Evolutionary conservation across 2,888 invertebrate species (phyloP).

Genomic region (Thereva unica): DNA sequence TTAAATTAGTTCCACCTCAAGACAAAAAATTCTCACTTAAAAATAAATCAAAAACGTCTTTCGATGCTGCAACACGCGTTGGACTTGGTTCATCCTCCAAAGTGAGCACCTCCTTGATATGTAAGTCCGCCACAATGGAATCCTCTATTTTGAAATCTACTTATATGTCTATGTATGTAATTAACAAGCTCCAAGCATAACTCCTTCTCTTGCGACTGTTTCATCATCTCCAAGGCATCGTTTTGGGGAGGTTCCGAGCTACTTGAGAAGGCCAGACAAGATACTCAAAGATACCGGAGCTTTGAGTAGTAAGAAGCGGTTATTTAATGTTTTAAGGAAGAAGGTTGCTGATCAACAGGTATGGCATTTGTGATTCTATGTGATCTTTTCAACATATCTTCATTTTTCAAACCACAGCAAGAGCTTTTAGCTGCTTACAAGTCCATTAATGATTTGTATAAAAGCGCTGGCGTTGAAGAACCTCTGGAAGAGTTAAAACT

Average conservation of each 20-base stretch:
- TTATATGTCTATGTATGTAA: background rate
- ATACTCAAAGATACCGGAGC: constrained; percentile 23
- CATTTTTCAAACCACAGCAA: constrained; percentile 9
- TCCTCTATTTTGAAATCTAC: background rate
- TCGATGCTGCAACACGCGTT: constrained; percentile 4
- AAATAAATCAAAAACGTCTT: constrained; percentile 36
- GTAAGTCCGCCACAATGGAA: constrained; percentile 1
- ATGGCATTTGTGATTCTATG: background rate
- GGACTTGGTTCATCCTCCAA: background rate
- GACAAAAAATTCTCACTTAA: constrained; percentile 33
- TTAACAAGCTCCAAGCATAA: background rate
- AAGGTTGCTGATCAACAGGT: constrained; percentile 20
- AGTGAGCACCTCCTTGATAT: background rate
- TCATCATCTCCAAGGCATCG: constrained; percentile 17
- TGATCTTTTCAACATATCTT: background rate
- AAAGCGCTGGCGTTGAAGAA: constrained; percentile 32
- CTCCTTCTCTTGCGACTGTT: background rate
- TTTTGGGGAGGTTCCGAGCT: constrained; percentile 33
- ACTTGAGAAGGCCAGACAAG: constrained; percentile 33
- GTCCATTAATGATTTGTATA: constrained; percentile 32
- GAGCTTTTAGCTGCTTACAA: constrained; percentile 36
- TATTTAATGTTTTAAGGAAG: constrained; percentile 13
- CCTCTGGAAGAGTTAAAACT: constrained; percentile 35
- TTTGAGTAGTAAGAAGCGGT: constrained; percentile 31
- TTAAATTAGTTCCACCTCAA: constrained; percentile 25